phyloP scores from a whole-genome alignment of 1,140 invertebrate species.

The Lethrus apterus region DNA sequence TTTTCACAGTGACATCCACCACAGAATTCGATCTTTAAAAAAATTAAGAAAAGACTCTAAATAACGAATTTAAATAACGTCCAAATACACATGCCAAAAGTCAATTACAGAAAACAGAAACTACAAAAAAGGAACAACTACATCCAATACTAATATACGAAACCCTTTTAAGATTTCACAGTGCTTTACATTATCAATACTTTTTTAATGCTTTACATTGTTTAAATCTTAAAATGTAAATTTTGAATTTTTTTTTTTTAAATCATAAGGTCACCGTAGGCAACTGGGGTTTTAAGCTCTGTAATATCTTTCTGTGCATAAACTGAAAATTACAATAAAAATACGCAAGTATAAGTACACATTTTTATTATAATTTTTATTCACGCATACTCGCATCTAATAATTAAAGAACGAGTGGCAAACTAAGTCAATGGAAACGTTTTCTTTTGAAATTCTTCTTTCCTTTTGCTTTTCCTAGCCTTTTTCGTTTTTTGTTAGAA shows the following conservation, averaged over 20 bases:
- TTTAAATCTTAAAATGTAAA: constrained; percentile 20
- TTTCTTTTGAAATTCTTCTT: constrained; percentile 34
- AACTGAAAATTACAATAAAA: constrained; percentile 15
- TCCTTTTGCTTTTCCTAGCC: constrained; percentile 34
- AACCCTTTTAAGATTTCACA: constrained; percentile 6
- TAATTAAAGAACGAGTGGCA: neutral
- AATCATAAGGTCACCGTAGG: constrained; percentile 35
- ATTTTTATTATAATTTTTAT: constrained; percentile 12
- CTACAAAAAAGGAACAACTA: constrained; percentile 16
- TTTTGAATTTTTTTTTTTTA: constrained; percentile 25
- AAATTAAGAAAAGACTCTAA: too few relatives aligned
- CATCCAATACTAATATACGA: constrained; percentile 11
- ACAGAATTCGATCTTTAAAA: too few relatives aligned
- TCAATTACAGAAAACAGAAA: constrained; percentile 20
- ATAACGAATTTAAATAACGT: constrained; percentile 14
- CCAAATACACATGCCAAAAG: constrained; percentile 21
- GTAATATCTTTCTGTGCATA: constrained; percentile 19
- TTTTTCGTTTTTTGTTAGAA: constrained; percentile 44
- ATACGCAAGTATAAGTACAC: constrained; percentile 11
- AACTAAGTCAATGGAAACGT: constrained; percentile 34
- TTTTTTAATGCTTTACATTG: constrained; percentile 14
- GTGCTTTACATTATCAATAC: constrained; percentile 8
- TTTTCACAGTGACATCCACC: constrained; percentile 2
- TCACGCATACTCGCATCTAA: neutral
- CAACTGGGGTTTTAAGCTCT: constrained; percentile 37